Conservation (phyloP, 2,113 vertebrate species). For the Prunella himalayana region DNA sequence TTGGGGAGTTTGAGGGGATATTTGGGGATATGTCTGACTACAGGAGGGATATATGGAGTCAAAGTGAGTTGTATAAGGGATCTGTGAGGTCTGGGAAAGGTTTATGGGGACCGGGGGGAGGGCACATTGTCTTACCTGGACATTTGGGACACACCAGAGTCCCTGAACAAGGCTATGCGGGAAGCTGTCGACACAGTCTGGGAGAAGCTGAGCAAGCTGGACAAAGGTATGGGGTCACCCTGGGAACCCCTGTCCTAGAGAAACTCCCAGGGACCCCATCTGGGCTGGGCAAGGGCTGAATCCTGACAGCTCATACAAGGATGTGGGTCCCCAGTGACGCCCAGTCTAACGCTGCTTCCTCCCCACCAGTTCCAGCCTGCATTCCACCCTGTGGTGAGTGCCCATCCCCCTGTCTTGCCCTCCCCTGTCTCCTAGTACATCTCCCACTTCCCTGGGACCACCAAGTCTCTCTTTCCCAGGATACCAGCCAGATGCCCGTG, state of each 20-base stretch:
- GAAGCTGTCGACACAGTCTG: not conserved
- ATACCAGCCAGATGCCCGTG: not conserved
- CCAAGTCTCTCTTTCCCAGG: not conserved
- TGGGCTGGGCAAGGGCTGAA: not conserved
- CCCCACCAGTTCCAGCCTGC: slow-evolving; percentile 2
- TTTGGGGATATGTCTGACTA: not conserved
- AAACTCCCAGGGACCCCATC: not conserved
- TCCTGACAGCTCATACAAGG: not conserved
- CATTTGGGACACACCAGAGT: not conserved
- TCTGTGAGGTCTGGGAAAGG: not conserved
- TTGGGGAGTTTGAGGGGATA: not conserved
- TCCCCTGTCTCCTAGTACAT: not conserved
- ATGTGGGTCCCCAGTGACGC: not conserved
- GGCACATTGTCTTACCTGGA: not conserved
- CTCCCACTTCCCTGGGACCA: not conserved
- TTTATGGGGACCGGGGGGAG: not conserved
- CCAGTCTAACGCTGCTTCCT: not conserved
- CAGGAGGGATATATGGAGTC: not conserved
- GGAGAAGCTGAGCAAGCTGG: not conserved
- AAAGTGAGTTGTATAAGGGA: not conserved
- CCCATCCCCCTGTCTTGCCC: not conserved
- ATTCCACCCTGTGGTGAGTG: slow-evolving; percentile 39
- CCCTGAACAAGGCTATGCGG: not conserved
- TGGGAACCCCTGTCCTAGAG: not conserved
- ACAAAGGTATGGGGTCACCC: not conserved